These are phyloP conservation scores for Hecatera dysodea DNA, from an alignment of 2,888 invertebrate genomes.

Conservation along the genomic window DNA sequence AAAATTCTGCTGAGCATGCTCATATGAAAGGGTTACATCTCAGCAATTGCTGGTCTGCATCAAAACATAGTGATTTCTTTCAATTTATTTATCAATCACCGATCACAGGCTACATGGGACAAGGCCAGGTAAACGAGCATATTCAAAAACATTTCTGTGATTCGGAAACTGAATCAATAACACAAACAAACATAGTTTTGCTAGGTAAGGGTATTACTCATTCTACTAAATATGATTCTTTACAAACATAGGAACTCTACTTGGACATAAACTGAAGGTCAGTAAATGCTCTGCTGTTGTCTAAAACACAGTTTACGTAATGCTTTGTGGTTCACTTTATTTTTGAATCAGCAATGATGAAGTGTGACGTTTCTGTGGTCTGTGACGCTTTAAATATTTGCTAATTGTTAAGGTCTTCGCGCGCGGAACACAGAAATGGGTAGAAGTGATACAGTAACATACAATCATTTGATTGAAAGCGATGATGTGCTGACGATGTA, in stretches of 20 bases:
- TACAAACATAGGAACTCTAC: background rate
- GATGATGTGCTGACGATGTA: no score
- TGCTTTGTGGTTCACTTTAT: conserved; percentile 24
- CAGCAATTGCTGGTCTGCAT: no score
- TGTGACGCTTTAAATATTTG: background rate
- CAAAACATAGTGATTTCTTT: no score
- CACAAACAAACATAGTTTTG: conserved; percentile 3
- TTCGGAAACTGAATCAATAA: conserved; percentile 13
- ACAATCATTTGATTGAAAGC: no score
- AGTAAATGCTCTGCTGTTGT: conserved; percentile 29
- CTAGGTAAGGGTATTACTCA: conserved; percentile 13
- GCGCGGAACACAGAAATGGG: no score
- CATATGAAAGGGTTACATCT: no score
- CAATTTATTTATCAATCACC: background rate
- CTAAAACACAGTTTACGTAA: conserved; percentile 24
- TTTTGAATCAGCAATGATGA: conserved; percentile 9
- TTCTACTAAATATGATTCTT: conserved; percentile 14
- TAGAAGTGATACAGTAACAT: no score
- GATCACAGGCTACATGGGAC: background rate
- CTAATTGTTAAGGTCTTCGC: background rate
- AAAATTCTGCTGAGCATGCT: no score
- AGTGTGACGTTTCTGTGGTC: conserved; percentile 11
- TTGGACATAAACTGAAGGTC: conserved; percentile 26
- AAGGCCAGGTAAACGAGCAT: background rate
- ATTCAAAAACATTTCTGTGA: background rate